A percentile compares a stretch with the other conserved stretches of the same genome.
Conservation (phyloP, 2,113 vertebrate species). For the Vulpes ferrilata region DNA sequence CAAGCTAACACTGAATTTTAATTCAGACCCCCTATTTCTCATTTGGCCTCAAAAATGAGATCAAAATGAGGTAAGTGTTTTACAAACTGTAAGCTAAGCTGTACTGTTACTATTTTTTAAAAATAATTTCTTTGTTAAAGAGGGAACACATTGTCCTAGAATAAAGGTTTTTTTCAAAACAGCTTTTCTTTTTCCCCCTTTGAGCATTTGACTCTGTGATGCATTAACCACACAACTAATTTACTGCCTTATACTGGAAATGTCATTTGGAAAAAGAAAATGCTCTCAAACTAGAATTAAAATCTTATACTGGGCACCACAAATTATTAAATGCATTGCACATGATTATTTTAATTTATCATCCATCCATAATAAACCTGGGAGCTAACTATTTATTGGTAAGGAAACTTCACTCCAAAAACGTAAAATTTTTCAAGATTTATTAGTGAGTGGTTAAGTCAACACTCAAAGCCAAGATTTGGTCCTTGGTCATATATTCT, state of each 20-base stretch:
- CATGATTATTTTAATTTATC: background rate
- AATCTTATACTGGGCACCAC: background rate
- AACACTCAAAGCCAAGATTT: background rate
- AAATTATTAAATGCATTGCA: background rate
- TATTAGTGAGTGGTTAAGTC: background rate
- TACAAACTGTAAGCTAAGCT: background rate
- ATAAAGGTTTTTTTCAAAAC: conserved; percentile 1
- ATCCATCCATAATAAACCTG: background rate
- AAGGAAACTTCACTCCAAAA: background rate
- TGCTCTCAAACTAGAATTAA: background rate
- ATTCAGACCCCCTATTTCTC: background rate
- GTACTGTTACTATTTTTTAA: background rate
- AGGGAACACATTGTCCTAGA: background rate
- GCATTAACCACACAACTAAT: background rate
- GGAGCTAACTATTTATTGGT: background rate
- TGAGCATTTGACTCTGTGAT: background rate
- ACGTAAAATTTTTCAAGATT: background rate
- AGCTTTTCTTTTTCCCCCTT: background rate
- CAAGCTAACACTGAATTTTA: background rate
- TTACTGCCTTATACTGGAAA: background rate
- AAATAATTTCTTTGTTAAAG: background rate
- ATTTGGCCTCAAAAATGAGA: background rate
- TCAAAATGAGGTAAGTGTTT: conserved; percentile 33
- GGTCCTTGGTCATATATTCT: background rate
- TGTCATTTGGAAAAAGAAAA: background rate